Evolutionary conservation across 2,113 vertebrate genomes (phyloP).

Genomic region (Petroica traversi): DNA sequence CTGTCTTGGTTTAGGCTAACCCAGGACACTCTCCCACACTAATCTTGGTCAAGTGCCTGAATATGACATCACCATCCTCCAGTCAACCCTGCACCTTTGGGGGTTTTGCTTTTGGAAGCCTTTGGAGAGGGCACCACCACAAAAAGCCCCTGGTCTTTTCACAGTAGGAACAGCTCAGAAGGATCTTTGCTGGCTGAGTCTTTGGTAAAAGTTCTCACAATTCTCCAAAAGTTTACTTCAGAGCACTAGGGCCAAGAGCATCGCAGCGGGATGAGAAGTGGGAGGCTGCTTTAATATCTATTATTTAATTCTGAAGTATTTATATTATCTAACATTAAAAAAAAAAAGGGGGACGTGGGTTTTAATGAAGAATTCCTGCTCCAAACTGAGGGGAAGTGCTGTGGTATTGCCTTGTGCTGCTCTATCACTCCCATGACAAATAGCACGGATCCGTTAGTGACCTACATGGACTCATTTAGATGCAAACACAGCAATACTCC

Average conservation of each 20-base stretch:
- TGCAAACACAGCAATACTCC: conserved; percentile 52
- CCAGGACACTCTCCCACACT: not conserved
- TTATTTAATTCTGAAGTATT: conserved; percentile 2
- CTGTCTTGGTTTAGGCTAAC: too few species aligned
- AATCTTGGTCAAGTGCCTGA: not conserved
- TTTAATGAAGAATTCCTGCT: conserved; percentile 28
- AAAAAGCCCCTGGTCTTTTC: not conserved
- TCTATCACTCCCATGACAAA: conserved; percentile 48
- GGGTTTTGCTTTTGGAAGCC: not conserved
- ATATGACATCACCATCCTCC: not conserved
- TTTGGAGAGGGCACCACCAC: not conserved
- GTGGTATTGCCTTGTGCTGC: not conserved
- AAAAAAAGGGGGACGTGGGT: not conserved
- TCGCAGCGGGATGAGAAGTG: not conserved
- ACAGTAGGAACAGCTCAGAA: not conserved
- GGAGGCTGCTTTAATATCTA: not conserved
- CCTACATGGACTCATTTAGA: conserved; percentile 51
- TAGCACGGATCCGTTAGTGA: not conserved
- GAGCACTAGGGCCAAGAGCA: not conserved
- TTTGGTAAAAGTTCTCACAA: not conserved
- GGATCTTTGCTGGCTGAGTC: not conserved
- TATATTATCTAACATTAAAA: not conserved
- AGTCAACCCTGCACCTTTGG: not conserved
- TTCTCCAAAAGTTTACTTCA: not conserved
- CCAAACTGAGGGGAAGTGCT: not conserved